These are phyloP conservation scores for Scomber colias DNA, from an alignment of 2,113 vertebrate species.

Conservation along the genomic window DNA sequence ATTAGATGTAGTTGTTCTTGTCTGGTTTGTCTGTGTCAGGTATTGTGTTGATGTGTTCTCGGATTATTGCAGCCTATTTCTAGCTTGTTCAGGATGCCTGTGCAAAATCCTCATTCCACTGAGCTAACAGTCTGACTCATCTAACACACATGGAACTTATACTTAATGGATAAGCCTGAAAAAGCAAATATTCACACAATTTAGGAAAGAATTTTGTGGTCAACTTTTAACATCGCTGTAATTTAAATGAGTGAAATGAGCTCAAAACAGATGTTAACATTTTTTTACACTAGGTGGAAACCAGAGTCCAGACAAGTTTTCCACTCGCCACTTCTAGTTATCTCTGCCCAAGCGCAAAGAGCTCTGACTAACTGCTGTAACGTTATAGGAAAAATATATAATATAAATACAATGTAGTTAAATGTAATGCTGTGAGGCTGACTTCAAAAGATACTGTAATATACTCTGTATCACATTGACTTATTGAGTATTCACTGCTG, in stretches of 20 bases:
- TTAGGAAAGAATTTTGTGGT: neutral
- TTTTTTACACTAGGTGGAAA: slow-evolving; percentile 11
- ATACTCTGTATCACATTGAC: neutral
- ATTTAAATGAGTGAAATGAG: neutral
- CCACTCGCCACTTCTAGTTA: neutral
- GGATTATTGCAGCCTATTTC: slow-evolving; percentile 65
- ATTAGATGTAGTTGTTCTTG: slow-evolving; percentile 38
- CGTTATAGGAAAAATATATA: no score
- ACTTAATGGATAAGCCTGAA: neutral
- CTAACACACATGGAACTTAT: neutral
- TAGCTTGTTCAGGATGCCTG: slow-evolving; percentile 46
- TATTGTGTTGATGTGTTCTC: slow-evolving; percentile 56
- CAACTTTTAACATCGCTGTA: neutral
- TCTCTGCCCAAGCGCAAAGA: neutral
- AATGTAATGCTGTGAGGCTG: neutral
- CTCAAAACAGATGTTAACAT: neutral
- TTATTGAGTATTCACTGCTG: neutral
- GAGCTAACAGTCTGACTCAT: slow-evolving; percentile 18
- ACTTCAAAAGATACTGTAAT: neutral
- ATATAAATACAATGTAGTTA: neutral
- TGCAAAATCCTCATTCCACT: slow-evolving; percentile 42
- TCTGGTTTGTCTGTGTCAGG: slow-evolving; percentile 29
- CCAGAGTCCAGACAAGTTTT: slow-evolving; percentile 2
- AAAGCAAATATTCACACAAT: neutral
- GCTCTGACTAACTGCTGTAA: neutral